Evolutionary conservation across 2,113 vertebrate genomes (phyloP).

Genomic region (Helogale parvula): DNA sequence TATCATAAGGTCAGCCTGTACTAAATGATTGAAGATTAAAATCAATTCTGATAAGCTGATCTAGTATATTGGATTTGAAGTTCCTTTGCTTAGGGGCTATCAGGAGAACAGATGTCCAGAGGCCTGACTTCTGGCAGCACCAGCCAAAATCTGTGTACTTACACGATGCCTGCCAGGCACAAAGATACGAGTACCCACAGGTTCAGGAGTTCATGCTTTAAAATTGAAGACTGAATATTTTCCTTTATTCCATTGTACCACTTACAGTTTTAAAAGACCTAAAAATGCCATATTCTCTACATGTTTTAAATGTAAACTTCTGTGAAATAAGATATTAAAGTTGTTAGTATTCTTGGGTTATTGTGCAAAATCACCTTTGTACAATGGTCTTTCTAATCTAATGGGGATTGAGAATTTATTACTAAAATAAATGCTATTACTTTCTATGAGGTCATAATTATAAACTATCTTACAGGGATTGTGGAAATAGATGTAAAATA

Average conservation of each 20-base stretch:
- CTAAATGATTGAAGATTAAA: constrained; percentile 32
- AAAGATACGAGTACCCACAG: not conserved
- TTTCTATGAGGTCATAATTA: not conserved
- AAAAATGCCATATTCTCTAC: not conserved
- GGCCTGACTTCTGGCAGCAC: not conserved
- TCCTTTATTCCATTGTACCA: not conserved
- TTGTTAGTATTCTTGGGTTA: not conserved
- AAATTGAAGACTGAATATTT: not conserved
- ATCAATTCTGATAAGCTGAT: constrained; percentile 31
- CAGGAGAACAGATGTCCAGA: constrained; percentile 24
- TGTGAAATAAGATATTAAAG: constrained; percentile 46
- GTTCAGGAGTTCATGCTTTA: not conserved
- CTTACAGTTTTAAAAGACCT: not conserved
- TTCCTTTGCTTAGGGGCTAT: not conserved
- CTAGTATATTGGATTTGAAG: not conserved
- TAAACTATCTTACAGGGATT: not conserved
- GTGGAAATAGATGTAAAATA: not conserved
- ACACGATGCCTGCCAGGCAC: not conserved
- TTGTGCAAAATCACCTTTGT: not conserved
- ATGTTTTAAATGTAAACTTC: not conserved
- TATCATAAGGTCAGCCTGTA: not conserved
- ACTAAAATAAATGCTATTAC: not conserved
- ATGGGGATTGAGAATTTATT: not conserved
- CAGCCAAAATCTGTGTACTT: not conserved
- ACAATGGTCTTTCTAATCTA: not conserved